phyloP scores from a whole-genome alignment of 2,113 vertebrate species.

The Passer montanus region DNA sequence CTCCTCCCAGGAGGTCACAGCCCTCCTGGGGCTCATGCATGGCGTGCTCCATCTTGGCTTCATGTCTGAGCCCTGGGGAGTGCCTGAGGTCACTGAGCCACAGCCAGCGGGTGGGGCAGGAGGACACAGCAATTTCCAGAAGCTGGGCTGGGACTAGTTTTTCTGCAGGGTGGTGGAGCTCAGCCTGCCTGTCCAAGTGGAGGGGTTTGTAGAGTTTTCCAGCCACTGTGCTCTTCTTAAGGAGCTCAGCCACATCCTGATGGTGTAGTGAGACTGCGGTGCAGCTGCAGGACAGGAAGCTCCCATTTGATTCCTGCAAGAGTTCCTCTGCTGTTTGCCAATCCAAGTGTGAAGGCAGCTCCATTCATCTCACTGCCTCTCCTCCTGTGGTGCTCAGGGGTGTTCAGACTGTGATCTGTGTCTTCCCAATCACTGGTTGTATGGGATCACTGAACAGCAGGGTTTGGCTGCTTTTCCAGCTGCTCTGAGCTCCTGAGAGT shows the following conservation, averaged over 20 bases:
- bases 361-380: accelerated
- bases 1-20: neutral
- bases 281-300: neutral
- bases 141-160: neutral
- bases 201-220: neutral
- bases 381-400: neutral
- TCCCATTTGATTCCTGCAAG: neutral
- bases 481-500: neutral
- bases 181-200: neutral
- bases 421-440: neutral
- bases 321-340: neutral
- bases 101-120: neutral
- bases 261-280: neutral
- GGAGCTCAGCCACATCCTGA: neutral
- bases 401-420: neutral
- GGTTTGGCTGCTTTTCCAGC: neutral
- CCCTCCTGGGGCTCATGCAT: neutral
- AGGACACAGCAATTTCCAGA: neutral
- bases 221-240: neutral
- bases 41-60: neutral
- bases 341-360: neutral
- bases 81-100: neutral
- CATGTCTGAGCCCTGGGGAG: neutral
- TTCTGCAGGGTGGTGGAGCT: neutral
- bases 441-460: neutral